Base-by-base conservation (phyloP, 2,888 invertebrate genomes). In the Watsonalla binaria region DNA sequence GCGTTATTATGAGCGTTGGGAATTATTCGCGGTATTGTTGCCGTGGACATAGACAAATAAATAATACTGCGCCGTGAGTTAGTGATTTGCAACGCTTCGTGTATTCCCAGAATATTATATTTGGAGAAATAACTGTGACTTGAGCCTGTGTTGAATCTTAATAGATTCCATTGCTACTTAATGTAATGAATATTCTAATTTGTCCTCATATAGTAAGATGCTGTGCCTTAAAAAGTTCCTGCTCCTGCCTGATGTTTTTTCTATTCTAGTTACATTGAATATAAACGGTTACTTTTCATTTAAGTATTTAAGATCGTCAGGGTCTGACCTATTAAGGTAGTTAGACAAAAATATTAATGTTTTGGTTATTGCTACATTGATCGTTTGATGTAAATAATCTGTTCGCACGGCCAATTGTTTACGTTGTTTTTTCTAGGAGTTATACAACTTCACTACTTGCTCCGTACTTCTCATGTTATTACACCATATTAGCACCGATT, bases 11-110 rank as follows among this genome's bases (percentile, higher is more conserved):
- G 49, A 55, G 62, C 57, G 58, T 62, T 24, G 24, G 24, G 24
- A 24, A 24, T 24, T n/a, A 66, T 67, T 67, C 58, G 59, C 57
- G 67, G 70, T 24, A 66, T 71, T 66, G 63, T 63, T 57, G 54
- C 54, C 56, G 58, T 59, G 47, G 59, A 57, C 24, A 24, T 24
- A 24, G 24, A 24, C 24, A 24, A 24, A 24, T 24, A 24, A 24
- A 24, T 24, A 58, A 57, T 42, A 11, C 5, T 42, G 9, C 1
- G 8, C 42, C 9, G 42, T 42, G 42, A 42, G 42, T 42, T 0
- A 11, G 5, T 42, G 42, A 8, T 6, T 8, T 9, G 37, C 37
- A 9, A 6, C 37, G 5, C 9, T 37, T 5, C 6, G 5, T 51
- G 39, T 51, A 51, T 51, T 56, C 54, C 53, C 56, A 56, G 51